Evolutionary conservation across 2,113 vertebrate species (phyloP), one percentile per base, ranked within the genome.

Genomic region (Neogobius melanostomus): DNA sequence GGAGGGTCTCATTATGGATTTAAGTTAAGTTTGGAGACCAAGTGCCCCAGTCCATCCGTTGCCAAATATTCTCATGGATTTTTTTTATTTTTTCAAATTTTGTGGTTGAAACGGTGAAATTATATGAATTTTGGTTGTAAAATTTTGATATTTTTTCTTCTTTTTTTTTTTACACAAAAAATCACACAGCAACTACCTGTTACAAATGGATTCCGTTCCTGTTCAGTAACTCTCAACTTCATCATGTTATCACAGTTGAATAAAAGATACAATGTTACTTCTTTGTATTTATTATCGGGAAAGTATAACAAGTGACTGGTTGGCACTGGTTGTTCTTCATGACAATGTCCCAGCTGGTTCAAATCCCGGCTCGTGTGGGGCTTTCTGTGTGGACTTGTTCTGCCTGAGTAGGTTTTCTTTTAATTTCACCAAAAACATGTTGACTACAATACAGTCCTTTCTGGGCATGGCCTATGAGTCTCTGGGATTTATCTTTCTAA

Each of bases 21-120:
- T 21, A 50, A 50, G 9, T 56, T 60, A 28, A n/a, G 2, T 3
- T 2, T 7, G 36, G 28, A 43, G 6, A n/a, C n/a, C 28, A 28
- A 28, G 28, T 28, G 28, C 28, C 28, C 6, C 43, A 14, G 42
- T 45, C 14, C 8, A 9, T 60, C 65, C 36, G 21, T 78, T 82
- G 79, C 87, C 76, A 86, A 76, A 78, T 54, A 48, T 56, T 49
- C 5, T 60, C 56, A 63, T 78, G 68, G 28, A n/a, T 9, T 8
- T 42, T 44, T 67, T 71, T 76, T 6, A 59, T 56, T 59, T 71
- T 50, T 50, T 67, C 28, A 36, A 7, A 44, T 45, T 57, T 59
- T 61, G 16, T 9, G 43, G 51, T 2, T 9, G n/a, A 42, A 42
- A 61, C 42, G 12, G 3, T n/a, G 42, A n/a, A 46, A 42, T 42